A percentile compares a stretch with the other conserved stretches of the same genome.
phyloP scores from a whole-genome alignment of 2,888 invertebrate genomes.

The Anaspis maculata region DNA sequence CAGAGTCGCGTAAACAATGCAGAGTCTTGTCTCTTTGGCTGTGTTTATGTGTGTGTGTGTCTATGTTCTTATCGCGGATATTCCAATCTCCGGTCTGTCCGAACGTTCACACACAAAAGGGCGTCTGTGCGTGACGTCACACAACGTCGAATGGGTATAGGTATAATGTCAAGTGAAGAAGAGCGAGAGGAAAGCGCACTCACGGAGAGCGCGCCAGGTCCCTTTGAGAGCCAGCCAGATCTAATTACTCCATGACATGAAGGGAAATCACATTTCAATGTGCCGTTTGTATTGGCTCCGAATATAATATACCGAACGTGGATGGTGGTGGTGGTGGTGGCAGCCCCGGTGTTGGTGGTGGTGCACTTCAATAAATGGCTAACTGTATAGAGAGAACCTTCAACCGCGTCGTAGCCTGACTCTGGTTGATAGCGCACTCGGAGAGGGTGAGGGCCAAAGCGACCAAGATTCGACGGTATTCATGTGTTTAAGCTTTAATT shows the following conservation, averaged over 20 bases:
- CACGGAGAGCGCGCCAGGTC: constrained; percentile 22
- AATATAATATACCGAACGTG: constrained; percentile 14
- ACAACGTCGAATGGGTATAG: no score
- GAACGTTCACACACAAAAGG: no score
- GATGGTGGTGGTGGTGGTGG: no score
- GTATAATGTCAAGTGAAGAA: no score
- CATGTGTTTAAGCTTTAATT: constrained; percentile 10
- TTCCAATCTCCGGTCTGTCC: constrained; percentile 30
- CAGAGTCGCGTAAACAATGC: constrained; percentile 14
- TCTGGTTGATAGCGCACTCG: constrained; percentile 1
- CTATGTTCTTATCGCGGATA: constrained; percentile 22
- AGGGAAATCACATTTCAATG: constrained; percentile 20
- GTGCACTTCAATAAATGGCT: constrained; percentile 14
- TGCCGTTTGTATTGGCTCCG: constrained; percentile 12
- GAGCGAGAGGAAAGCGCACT: no score
- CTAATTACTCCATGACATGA: constrained; percentile 21
- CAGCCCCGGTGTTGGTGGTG: no score
- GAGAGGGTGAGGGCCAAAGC: no score
- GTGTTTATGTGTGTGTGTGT: no score
- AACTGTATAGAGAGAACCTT: no score
- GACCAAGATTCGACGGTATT: no score
- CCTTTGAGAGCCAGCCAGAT: constrained; percentile 27
- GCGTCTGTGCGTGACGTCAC: constrained; percentile 26
- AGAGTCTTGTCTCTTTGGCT: no score
- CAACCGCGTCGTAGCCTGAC: no score